These are phyloP conservation scores for Myripristis murdjan DNA, from an alignment of 2,797 vertebrate species.

Conservation along the genomic window DNA sequence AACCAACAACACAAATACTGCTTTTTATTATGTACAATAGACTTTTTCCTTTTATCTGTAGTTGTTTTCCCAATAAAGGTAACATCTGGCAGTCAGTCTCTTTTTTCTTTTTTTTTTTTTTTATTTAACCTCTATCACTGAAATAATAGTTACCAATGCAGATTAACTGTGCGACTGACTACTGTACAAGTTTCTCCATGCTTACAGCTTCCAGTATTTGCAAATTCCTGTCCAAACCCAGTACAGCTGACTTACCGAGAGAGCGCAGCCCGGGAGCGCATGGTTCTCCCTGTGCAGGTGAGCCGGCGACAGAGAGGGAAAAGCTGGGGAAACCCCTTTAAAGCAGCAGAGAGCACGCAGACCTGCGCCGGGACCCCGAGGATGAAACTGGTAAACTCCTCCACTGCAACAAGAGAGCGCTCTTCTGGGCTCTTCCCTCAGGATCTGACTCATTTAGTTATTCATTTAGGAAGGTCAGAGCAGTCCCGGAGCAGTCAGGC, in stretches of 20 bases:
- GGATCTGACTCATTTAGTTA: constrained; percentile 28
- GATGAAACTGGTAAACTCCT: not conserved
- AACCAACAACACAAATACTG: too few relatives aligned
- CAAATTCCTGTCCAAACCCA: not conserved
- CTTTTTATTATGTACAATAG: too few relatives aligned
- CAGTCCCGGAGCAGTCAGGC: constrained; percentile 28
- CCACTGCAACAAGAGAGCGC: not conserved
- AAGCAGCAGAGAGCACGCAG: not conserved
- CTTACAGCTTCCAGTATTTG: not conserved
- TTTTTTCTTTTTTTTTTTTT: too few relatives aligned
- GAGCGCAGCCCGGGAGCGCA: constrained; percentile 63
- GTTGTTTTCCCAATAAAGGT: too few relatives aligned
- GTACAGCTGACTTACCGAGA: constrained; percentile 58
- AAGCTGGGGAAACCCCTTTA: not conserved
- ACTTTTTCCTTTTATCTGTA: too few relatives aligned
- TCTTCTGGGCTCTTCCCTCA: constrained; percentile 19
- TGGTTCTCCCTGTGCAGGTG: constrained; percentile 71
- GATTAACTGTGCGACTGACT: not conserved
- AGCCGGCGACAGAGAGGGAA: constrained; percentile 27
- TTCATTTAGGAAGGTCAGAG: constrained; percentile 30
- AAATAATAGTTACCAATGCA: not conserved
- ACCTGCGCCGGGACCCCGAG: not conserved
- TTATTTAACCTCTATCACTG: not conserved
- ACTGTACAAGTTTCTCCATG: not conserved
- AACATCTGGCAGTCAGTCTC: too few relatives aligned